Base-by-base conservation (phyloP, 2,113 vertebrate genomes). In the Solea senegalensis region DNA sequence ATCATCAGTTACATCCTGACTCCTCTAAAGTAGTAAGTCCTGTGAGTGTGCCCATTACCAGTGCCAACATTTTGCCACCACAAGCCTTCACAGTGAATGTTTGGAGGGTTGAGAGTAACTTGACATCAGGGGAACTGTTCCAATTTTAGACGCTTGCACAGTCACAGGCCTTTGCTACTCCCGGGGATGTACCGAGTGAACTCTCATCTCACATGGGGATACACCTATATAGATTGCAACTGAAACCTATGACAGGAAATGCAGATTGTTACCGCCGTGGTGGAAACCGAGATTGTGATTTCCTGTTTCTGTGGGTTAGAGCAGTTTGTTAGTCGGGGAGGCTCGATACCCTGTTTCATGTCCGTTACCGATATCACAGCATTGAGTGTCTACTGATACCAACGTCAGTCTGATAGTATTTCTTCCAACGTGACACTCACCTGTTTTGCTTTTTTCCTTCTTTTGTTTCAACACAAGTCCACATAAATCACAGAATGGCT, bases 1-100 rank as follows among this genome's bases (percentile, higher is more conserved):
- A 87, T 83, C 87, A 82, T 84, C 86, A 81, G 80, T 74, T 85
- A 84, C 90, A 87, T 93, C 89, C 90, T 82, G 84, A 88, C 81
- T 86, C 72, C 66, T 85, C 78, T 78, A 69, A 84, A 89, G 82
- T 85, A 71, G 78, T 70, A 80, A 58, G 78, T 81, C 85, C 87
- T 84, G 81, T 60, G 72, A 86, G 86, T 80, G 86, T 88, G 86
- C 83, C 86, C 83, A 86, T 90, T 92, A 88, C 72, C 39, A 57
- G 65, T 86, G 89, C 84, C 88, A 88, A 82, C 85, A 76, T 84
- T 91, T 83, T 81, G 81, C 84, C 81, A 87, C 80, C 57, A 68
- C 72, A 65, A 83, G 71, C 70, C 74, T 69, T 84, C 62, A 60
- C 74, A 59, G 75, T 56, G 76, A 75, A 86, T 86, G 81, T 85